These are phyloP conservation scores for Spisula subtruncata DNA, from an alignment of 2,888 invertebrate species.

Conservation along the genomic window DNA sequence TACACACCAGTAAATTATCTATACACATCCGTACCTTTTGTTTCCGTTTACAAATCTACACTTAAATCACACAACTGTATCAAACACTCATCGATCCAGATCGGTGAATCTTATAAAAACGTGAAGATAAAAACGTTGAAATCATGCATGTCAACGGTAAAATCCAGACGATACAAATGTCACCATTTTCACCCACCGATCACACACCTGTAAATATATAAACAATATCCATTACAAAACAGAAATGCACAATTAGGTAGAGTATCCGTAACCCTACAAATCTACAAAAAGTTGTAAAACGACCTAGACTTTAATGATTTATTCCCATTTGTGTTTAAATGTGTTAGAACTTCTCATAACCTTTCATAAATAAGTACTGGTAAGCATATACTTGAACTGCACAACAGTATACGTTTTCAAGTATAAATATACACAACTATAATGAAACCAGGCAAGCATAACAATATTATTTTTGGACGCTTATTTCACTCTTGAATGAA, in stretches of 20 bases:
- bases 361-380: neutral
- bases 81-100: neutral
- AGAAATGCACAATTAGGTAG: neutral
- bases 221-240: neutral
- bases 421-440: conserved; percentile 18
- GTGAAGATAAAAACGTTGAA: neutral
- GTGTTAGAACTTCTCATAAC: neutral
- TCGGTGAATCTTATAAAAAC: neutral
- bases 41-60: neutral
- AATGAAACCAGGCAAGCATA: neutral
- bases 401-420: neutral
- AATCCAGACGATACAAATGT: neutral
- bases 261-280: neutral
- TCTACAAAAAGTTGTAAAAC: neutral
- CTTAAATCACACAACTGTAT: conserved; percentile 9
- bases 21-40: neutral
- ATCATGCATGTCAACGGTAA: conserved; percentile 12
- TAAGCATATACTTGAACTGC: neutral
- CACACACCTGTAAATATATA: conserved; percentile 12
- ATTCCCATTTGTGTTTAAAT: neutral
- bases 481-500: conserved; percentile 14
- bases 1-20: neutral
- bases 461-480: neutral
- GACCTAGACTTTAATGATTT: neutral
- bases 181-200: neutral